Percentiles rank a stretch among this genome's conserved stretches.
Evolutionary conservation across 2,797 vertebrate species (phyloP).

Genomic region (Chromobotia macracanthus): DNA sequence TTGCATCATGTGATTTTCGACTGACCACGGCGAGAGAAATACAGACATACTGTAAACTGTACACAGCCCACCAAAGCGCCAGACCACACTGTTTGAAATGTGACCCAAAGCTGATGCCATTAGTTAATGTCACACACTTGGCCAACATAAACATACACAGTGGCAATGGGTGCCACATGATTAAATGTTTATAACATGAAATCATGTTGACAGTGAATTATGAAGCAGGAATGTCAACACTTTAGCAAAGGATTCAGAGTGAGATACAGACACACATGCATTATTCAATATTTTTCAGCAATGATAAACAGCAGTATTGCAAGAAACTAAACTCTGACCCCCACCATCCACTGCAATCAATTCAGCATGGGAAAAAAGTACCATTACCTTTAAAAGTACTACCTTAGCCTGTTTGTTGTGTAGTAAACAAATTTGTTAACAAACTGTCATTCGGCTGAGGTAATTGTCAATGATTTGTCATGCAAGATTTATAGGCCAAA

Average conservation of each 20-base stretch:
- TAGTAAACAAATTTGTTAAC: slow-evolving; percentile 30
- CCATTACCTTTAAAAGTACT: slow-evolving; percentile 13
- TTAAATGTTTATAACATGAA: slow-evolving; percentile 5
- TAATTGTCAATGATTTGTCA: slow-evolving; percentile 34
- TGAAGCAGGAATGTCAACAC: slow-evolving; percentile 6
- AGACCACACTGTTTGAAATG: background rate
- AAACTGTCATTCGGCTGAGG: slow-evolving; percentile 41
- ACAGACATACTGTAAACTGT: background rate
- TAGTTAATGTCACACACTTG: background rate
- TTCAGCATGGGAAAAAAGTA: slow-evolving; percentile 15
- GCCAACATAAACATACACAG: background rate
- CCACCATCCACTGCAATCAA: background rate
- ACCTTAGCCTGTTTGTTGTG: slow-evolving; percentile 29
- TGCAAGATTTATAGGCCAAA: slow-evolving; percentile 1
- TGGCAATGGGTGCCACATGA: background rate
- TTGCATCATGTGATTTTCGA: background rate
- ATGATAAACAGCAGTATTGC: slow-evolving; percentile 34
- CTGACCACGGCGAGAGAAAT: background rate
- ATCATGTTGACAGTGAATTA: background rate
- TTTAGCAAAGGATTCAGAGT: slow-evolving; percentile 9
- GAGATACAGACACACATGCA: slow-evolving; percentile 24
- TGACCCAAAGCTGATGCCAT: background rate
- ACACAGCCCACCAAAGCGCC: background rate
- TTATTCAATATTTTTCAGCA: slow-evolving; percentile 11
- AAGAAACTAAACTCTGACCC: slow-evolving; percentile 11